A percentile compares a stretch with the other conserved stretches of the same genome.
These are phyloP conservation scores for Gryon sp. DNA, from an alignment of 1,140 invertebrate species.

Conservation along the genomic window DNA sequence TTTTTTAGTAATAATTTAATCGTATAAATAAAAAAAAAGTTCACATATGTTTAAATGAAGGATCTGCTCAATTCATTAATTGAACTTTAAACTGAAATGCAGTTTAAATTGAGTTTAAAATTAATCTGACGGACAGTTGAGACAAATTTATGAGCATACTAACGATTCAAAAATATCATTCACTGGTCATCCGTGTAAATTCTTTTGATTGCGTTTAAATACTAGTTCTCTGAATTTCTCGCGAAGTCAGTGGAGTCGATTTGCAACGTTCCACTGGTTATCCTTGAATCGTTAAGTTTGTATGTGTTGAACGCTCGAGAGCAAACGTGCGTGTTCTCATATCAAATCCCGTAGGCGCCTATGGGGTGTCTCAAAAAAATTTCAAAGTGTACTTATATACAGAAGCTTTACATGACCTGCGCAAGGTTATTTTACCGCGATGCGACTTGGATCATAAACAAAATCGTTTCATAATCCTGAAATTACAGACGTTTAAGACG, in stretches of 20 bases:
- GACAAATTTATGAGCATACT: constrained; percentile 6
- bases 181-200: constrained; percentile 24
- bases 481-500: constrained; percentile 7
- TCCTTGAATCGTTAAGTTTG: constrained; percentile 73
- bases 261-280: constrained; percentile 70
- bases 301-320: constrained; percentile 33
- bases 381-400: constrained; percentile 41
- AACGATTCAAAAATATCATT: constrained; percentile 30
- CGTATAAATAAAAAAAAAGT: too few species aligned
- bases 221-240: constrained; percentile 58
- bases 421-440: constrained; percentile 17
- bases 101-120: too few species aligned
- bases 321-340: not conserved
- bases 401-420: constrained; percentile 37
- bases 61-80: too few species aligned
- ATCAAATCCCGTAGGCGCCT: constrained; percentile 46
- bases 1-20: too few species aligned
- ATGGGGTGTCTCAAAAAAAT: constrained; percentile 58
- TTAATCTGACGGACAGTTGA: too few species aligned
- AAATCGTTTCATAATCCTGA: constrained; percentile 4
- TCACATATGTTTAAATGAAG: too few species aligned
- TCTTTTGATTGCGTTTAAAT: constrained; percentile 39
- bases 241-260: constrained; percentile 50
- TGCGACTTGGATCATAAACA: not conserved
- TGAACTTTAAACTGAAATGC: not conserved